A percentile compares a stretch with the other conserved stretches of the same genome.
Conservation (phyloP, 2,888 invertebrate species). For the Ctenicera cuprea region DNA sequence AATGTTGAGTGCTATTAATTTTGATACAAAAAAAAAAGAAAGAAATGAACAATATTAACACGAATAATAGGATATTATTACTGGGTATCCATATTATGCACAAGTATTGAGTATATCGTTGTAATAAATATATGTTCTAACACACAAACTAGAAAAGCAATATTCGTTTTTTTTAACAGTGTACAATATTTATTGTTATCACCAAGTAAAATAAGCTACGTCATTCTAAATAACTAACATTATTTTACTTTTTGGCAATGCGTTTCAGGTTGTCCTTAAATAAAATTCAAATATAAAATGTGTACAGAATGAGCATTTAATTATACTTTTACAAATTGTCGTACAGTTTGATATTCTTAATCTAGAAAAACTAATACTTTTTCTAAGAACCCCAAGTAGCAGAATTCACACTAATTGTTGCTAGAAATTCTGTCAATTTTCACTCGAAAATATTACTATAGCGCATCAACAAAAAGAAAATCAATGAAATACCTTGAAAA, state of each 20-base stretch:
- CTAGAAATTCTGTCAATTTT: too few relatives aligned
- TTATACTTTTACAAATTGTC: background rate
- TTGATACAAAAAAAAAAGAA: background rate
- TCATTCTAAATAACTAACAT: conserved; percentile 30
- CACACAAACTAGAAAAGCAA: conserved; percentile 63
- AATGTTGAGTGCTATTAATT: too few relatives aligned
- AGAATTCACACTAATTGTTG: too few relatives aligned
- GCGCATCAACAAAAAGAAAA: too few relatives aligned
- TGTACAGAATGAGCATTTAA: conserved; percentile 30
- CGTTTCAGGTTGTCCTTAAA: conserved; percentile 31
- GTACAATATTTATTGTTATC: conserved; percentile 30
- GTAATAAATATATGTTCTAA: conserved; percentile 60
- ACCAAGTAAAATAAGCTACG: conserved; percentile 44
- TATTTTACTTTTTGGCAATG: conserved; percentile 48
- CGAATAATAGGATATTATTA: conserved; percentile 45
- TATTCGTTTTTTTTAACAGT: conserved; percentile 42
- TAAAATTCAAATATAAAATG: conserved; percentile 26
- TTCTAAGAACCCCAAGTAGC: too few relatives aligned
- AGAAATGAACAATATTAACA: conserved; percentile 30
- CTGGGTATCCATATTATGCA: conserved; percentile 62
- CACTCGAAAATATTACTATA: too few relatives aligned
- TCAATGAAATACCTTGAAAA: too few relatives aligned
- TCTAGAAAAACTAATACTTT: background rate
- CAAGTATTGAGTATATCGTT: conserved; percentile 68
- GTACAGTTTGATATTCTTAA: conserved; percentile 9